These are phyloP conservation scores for Brachylomia viminalis DNA, from an alignment of 2,888 invertebrate genomes.

Conservation along the genomic window DNA sequence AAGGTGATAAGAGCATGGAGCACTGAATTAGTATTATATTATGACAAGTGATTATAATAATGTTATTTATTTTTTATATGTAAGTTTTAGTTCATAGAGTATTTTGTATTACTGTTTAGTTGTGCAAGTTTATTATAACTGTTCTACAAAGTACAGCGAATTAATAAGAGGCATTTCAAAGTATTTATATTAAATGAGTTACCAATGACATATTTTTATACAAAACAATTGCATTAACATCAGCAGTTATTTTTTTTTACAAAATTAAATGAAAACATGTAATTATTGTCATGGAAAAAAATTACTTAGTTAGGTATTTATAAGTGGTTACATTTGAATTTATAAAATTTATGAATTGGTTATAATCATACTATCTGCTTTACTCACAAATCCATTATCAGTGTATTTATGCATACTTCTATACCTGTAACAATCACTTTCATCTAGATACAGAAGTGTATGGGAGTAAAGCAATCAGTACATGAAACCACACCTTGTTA, in stretches of 20 bases:
- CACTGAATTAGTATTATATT: slow-evolving; percentile 74
- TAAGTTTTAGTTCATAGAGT: slow-evolving; percentile 77
- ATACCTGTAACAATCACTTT: slow-evolving; percentile 6
- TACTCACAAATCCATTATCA: slow-evolving; percentile 41
- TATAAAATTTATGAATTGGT: slow-evolving; percentile 67
- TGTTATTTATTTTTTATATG: slow-evolving; percentile 87
- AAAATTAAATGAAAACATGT: slow-evolving; percentile 49
- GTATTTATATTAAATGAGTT: slow-evolving; percentile 71
- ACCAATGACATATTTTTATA: slow-evolving; percentile 72
- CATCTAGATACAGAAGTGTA: slow-evolving; percentile 3
- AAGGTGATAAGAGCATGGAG: slow-evolving; percentile 52
- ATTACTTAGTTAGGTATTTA: slow-evolving; percentile 62
- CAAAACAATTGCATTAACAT: slow-evolving; percentile 66
- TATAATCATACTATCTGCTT: slow-evolving; percentile 54
- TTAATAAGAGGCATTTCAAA: slow-evolving; percentile 65
- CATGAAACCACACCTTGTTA: slow-evolving; percentile 59
- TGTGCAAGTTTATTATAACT: slow-evolving; percentile 62
- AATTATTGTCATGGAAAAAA: slow-evolving; percentile 46
- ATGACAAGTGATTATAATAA: slow-evolving; percentile 82
- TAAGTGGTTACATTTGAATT: slow-evolving; percentile 62
- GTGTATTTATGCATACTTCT: not conserved
- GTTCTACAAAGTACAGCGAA: slow-evolving; percentile 60
- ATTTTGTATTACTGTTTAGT: slow-evolving; percentile 60
- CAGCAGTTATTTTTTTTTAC: slow-evolving; percentile 54
- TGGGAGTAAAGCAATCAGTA: slow-evolving; percentile 51